Evolutionary conservation across 92 coral and sea anemone genomes (phyloP).

Genomic region (Porites lobata): DNA sequence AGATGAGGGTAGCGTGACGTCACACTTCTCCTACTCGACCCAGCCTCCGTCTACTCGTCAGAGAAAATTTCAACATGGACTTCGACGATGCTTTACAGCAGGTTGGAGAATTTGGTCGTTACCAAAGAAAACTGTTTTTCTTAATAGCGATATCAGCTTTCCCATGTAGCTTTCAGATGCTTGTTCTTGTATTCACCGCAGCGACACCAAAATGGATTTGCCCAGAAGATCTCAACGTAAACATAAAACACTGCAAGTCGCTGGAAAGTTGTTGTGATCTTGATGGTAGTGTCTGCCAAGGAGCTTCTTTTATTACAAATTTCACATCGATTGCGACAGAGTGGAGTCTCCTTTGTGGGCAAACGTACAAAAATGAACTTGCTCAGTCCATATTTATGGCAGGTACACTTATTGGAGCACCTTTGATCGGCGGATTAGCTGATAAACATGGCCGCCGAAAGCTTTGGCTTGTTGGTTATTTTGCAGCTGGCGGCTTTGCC

Average conservation of each 20-base stretch:
- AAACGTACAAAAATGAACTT: constrained; percentile 84
- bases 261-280: constrained; percentile 39
- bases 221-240: constrained; percentile 17
- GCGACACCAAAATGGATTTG: constrained; percentile 94
- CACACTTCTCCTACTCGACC: too few species aligned
- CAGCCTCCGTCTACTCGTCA: constrained; percentile 9
- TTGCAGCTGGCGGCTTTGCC: constrained; percentile 48
- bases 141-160: constrained; percentile 70
- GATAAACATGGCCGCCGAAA: constrained; percentile 85
- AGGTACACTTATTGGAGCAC: constrained; percentile 86
- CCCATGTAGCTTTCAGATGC: constrained; percentile 76
- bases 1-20: too few species aligned
- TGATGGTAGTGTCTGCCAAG: constrained; percentile 69
- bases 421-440: constrained; percentile 73
- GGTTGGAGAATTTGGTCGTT: constrained; percentile 91
- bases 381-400: constrained; percentile 89
- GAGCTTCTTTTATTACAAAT: constrained; percentile 73
- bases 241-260: constrained; percentile 29
- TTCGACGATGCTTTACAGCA: constrained; percentile 77
- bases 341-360: constrained; percentile 88
- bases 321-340: constrained; percentile 92
- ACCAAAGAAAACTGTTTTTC: constrained; percentile 72
- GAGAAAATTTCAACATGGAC: constrained; percentile 52
- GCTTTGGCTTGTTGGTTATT: constrained; percentile 67
- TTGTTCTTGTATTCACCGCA: constrained; percentile 84